Conservation (phyloP, 2,113 vertebrate genomes). For the Pipra filicauda region DNA sequence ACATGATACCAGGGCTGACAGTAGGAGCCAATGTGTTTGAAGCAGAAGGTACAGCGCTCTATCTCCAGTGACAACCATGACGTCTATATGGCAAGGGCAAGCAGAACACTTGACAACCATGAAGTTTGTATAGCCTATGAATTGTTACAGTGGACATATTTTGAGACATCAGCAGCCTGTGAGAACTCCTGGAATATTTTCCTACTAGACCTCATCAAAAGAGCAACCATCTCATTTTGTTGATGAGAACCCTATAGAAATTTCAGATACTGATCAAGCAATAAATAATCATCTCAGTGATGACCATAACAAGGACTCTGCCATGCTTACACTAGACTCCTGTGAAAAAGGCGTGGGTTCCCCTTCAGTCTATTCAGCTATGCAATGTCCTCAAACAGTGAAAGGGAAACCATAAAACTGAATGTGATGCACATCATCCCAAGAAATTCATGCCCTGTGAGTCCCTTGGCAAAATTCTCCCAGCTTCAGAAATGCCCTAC, state of each 20-base stretch:
- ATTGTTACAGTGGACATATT: conserved; percentile 65
- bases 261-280: conserved; percentile 21
- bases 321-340: background rate
- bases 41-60: conserved; percentile 42
- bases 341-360: conserved; percentile 24
- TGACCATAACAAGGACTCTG: conserved; percentile 49
- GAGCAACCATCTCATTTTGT: conserved; percentile 29
- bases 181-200: conserved; percentile 42
- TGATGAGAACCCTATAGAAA: conserved; percentile 31
- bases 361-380: conserved; percentile 18
- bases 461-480: background rate
- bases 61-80: conserved; percentile 71
- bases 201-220: conserved; percentile 48
- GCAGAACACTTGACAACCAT: conserved; percentile 69
- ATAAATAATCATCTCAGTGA: conserved; percentile 50
- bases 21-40: background rate
- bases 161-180: conserved; percentile 54
- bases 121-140: conserved; percentile 54
- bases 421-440: conserved; percentile 29
- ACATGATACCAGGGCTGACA: conserved; percentile 5
- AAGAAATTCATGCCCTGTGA: background rate
- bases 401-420: conserved; percentile 40
- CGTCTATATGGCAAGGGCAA: conserved; percentile 38
- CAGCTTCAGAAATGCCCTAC: background rate
- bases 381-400: background rate